These are phyloP conservation scores for Geophilus truncorum DNA, from an alignment of 2,888 invertebrate genomes.

Conservation along the genomic window DNA sequence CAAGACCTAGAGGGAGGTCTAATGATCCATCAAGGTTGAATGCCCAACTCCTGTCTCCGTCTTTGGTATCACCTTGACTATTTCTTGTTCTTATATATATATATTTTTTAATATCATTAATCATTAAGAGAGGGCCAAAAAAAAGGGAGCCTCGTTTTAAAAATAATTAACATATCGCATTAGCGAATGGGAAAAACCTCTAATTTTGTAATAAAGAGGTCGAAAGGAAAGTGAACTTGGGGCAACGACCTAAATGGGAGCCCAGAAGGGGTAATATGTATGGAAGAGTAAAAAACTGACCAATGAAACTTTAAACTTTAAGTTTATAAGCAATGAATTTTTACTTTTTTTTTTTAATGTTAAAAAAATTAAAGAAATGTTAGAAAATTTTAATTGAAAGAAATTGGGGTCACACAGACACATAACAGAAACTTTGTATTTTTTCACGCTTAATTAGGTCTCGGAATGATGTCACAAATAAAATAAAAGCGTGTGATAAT, in stretches of 20 bases:
- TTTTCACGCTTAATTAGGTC: no score
- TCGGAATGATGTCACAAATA: no score
- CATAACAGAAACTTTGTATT: background rate
- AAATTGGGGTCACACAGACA: no score
- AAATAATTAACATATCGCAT: background rate
- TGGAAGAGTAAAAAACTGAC: background rate
- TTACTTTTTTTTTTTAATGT: no score
- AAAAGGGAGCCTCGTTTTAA: background rate
- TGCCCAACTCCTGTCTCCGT: background rate
- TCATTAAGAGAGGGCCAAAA: background rate
- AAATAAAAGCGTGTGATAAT: background rate
- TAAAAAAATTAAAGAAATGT: background rate
- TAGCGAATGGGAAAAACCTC: background rate
- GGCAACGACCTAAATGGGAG: background rate
- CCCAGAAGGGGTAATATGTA: background rate
- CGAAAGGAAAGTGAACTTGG: conserved; percentile 6
- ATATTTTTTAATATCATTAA: background rate
- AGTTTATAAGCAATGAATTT: no score
- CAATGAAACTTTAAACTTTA: background rate
- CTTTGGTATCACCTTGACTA: background rate
- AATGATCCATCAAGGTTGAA: background rate
- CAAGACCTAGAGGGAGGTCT: background rate
- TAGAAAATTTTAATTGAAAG: background rate
- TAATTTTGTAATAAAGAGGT: background rate
- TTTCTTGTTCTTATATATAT: background rate